Evolutionary conservation across 2,888 invertebrate genomes (phyloP), one percentile per base, ranked within the genome.

Genomic region (Apamea anceps): DNA sequence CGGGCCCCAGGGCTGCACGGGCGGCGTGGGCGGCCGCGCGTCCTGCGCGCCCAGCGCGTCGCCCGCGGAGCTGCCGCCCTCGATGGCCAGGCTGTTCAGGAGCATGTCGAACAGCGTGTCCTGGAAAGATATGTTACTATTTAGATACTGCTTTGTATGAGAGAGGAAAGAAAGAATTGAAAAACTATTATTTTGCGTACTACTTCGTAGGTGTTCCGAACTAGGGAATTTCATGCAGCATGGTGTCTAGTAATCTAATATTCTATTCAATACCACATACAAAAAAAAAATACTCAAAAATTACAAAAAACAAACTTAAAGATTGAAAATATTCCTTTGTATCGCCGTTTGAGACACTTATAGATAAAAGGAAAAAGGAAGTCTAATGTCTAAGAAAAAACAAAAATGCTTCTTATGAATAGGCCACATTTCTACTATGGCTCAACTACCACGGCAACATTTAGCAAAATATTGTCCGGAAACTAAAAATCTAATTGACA

Each of bases 41-140:
- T 70, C 86, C 87, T 37, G 82, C 85, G 48, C 3, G 60, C 60
- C 80, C 84, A 79, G 90, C 90, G 67, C 81, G 74, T 81, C 85
- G 74, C 82, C 84, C 81, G 81, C 79, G 18, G 77, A 77, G 75
- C 85, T 76, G 77, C 79, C 74, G 72, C 93, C 91, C 63, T 96
- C 96, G 67, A 96, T 88, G 3, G 95, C 93, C 75, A 96, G 90
- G 81, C 95, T 96, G 92, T 94, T 95, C 71, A 97, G 91, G 54
- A 96, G 91, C 93, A 96, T 96, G 90, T 96, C 96, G 92, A 97
- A 96, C 54, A 97, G 91, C 32, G 95, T 95, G 87, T 96, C 96
- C 96, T 97, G 93, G 2, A 81, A 88, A n/a, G 1, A 25, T 18
- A 67, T 3, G 7, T 5, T 28, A 45, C 21, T 8, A 25, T 0